These are phyloP conservation scores for Apocrypta bakeri DNA, from an alignment of 1,140 invertebrate species.

Conservation along the genomic window DNA sequence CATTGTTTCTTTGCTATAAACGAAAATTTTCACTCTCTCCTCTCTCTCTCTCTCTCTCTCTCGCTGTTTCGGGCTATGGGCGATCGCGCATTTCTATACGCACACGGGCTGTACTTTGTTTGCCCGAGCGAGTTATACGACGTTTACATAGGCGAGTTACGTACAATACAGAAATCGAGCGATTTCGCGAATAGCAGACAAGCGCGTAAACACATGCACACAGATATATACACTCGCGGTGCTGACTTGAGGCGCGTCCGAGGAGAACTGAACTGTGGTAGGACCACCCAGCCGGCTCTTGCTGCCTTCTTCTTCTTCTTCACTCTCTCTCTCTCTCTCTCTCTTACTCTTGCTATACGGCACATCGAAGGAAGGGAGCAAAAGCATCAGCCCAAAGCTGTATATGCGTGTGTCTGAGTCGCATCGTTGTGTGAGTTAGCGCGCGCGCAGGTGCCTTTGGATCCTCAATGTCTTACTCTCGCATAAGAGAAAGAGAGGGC, in stretches of 20 bases:
- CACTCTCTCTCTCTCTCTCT: slow-evolving; percentile 45
- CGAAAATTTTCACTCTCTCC: neutral
- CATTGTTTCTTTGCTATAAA: slow-evolving; percentile 40
- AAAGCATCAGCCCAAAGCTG: neutral
- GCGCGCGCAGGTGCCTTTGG: slow-evolving; percentile 63
- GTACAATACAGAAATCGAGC: no score
- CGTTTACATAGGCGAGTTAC: no score
- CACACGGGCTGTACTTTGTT: no score
- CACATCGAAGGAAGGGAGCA: slow-evolving; percentile 11
- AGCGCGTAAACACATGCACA: no score
- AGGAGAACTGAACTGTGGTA: slow-evolving; percentile 73
- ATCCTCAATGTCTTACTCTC: slow-evolving; percentile 71
- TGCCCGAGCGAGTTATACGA: no score
- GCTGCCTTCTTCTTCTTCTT: slow-evolving; percentile 54
- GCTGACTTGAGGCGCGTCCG: slow-evolving; percentile 73
- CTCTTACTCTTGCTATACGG: neutral
- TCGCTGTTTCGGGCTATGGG: no score
- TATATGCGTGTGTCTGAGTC: neutral
- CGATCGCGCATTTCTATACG: no score
- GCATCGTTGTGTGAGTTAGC: slow-evolving; percentile 9
- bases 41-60: neutral
- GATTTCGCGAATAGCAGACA: neutral
- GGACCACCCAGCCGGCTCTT: slow-evolving; percentile 73
- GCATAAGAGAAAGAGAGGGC: neutral
- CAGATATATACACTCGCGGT: slow-evolving; percentile 56